Base-by-base conservation (phyloP, 2,113 vertebrate species). In the Gobiocypris rarus region DNA sequence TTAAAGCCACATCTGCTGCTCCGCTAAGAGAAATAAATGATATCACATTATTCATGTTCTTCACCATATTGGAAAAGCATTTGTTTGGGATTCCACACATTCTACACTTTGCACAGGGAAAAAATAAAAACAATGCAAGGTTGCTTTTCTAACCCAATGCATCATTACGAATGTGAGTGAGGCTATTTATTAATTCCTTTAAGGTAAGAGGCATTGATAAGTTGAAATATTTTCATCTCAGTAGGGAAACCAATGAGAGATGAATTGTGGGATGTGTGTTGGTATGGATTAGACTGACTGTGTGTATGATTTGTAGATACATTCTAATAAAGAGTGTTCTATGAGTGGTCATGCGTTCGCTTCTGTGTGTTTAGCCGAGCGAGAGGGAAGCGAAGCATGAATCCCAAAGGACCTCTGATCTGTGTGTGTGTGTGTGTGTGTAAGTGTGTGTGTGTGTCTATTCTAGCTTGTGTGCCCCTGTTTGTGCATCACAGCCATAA, bases 401-500 rank as follows among this genome's bases (percentile, higher is more conserved):
- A 88, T 93, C 93, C 92, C 92, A 88, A 70, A 6, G 83, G 92
- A 91, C 85, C 85, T 52, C 74, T 67, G 69, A 79, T 85, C 86
- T 84, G 54, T 52, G 48, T 82, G 78, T 79, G 73, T 67, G 63
- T 79, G 54, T 73, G 83, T 65, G 73, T 83, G 71, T 75, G 34
- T 34, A 3, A 3, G 34, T 34, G 34, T 86, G 50, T 48, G 43
- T 82, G 76, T 78, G 71, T 73, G 48, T 52, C 50, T 5, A 2
- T 69, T n/a, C 34, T 69, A 69, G 34, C 19, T 69, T 79, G 81
- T 83, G 70, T 83, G 69, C 84, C 19, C 54, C 41, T 63, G 54
- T 88, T 87, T 86, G 88, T 83, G 86, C 85, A 85, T 86, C 85
- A 91, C 89, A 93, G 93, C 93, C 93, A 94, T 91, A 93, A 94